Evolutionary conservation across 1,140 invertebrate species (phyloP).

Genomic region (Colletes gigas): DNA sequence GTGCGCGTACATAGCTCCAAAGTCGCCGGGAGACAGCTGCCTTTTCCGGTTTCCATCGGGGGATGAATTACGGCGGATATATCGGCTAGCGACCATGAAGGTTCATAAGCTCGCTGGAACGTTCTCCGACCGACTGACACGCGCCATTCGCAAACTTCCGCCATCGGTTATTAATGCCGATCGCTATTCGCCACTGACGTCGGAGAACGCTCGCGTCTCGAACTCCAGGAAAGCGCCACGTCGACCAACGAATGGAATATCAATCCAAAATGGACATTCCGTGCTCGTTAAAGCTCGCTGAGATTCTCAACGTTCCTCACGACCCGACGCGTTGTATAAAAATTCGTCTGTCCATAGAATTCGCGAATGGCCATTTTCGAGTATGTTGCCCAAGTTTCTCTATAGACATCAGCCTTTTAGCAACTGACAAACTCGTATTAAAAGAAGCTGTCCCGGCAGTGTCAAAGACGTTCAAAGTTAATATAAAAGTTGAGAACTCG

Average conservation of each 20-base stretch:
- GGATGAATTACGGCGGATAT: constrained; percentile 8
- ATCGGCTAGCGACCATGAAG: background rate
- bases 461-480: background rate
- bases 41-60: constrained; percentile 23
- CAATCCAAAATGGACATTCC: too few species aligned
- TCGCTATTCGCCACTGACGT: too few species aligned
- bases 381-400: background rate
- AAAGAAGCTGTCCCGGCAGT: background rate
- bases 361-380: too few species aligned
- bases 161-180: constrained; percentile 5
- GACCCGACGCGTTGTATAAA: too few species aligned
- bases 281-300: too few species aligned
- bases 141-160: background rate
- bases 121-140: background rate
- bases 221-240: too few species aligned
- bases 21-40: constrained; percentile 12
- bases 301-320: too few species aligned
- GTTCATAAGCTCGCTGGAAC: background rate
- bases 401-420: background rate
- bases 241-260: too few species aligned
- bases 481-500: background rate
- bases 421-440: background rate
- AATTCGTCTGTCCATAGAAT: too few species aligned
- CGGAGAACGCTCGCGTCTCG: too few species aligned
- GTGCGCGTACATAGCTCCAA: background rate